Evolutionary conservation across 2,113 vertebrate species (phyloP), one percentile per base, ranked within the genome.

Genomic region (Xyliphius kryptos): DNA sequence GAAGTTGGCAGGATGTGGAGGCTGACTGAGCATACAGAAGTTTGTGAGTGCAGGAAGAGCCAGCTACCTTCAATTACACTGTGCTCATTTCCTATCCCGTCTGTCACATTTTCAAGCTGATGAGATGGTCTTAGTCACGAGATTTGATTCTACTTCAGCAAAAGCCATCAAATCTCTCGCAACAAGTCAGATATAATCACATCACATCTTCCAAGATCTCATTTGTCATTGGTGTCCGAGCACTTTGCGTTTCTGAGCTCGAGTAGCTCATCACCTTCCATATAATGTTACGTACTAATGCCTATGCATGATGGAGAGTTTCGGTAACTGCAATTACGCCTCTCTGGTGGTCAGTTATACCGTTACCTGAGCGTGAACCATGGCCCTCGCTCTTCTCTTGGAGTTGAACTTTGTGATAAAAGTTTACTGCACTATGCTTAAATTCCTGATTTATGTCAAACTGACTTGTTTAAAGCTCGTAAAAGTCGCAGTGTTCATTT

Each of bases 41-140:
- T 48, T 67, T 72, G 32, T 62, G 19, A 38, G 56, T 67, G 21
- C 49, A 43, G 56, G 41, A 50, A 67, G 56, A 19, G 49, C 59
- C 63, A 68, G 50, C 32, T 51, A 61, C 55, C 51, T 55, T 56
- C 36, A 72, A 64, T 72, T 49, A 68, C 38, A 47, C 60, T 40
- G 19, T 49, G 51, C 59, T 59, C 61, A 63, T 60, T 72, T 55
- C 61, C 62, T 37, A 17, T 5, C 40, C 66, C 58, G 22, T 60
- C 70, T 55, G 19, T 73, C 66, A 68, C 44, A 68, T 50, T 43
- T 36, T 47, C 5, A 41, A 22, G 56, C 19, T 58, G 46, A 60
- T 20, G 46, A 59, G 47, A 59, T 36, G 55, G 20, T 67, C 50
- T 61, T 48, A 63, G 51, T 53, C 70, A 60, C 50, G 49, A 22